Base-by-base conservation (phyloP, 2,113 vertebrate genomes). In the Eidolon helvum region DNA sequence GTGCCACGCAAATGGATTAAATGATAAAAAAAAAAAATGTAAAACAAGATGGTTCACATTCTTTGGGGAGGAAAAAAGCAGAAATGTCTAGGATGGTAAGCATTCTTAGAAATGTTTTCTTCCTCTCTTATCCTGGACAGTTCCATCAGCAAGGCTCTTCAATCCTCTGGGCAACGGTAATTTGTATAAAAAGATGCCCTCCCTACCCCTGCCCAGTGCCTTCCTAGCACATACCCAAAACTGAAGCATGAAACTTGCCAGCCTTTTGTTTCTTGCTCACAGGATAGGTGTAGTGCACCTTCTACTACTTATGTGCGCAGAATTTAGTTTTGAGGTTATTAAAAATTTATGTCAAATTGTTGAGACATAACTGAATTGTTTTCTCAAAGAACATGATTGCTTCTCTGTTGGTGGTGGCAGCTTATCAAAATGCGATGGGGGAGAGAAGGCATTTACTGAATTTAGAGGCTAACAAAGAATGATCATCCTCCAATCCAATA, bases 31-130 rank as follows among this genome's bases (percentile, higher is more conserved):
- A 96, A 40, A 95, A 97, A 96, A 86, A 96, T 87, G 79, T 92
- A 84, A 84, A 93, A 75, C 35, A 96, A 80, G 94, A 95, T 91
- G 86, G 50, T 87, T 97, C 40, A 78, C 94, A 96, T 97, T 97
- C 97, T 12, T 59, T 30, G 77, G 57, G 57, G 69, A 77, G 16
- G 8, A 38, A 35, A 61, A 59, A 66, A 71, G 21, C 68, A 95
- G 74, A 95, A 80, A 87, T 96, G 66, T 92, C 94, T 95, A 84
- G 75, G 71, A 95, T 92, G 84, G 50, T 24, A 14, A 90, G 38
- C 87, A 63, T 94, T 96, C 95, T 95, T 90, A 66, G 95, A 45
- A 55, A 94, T 90, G 38, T 43, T 90, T 79, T 59, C 72, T 72
- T 79, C n/a, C 21, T 69, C 45, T 82, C 50, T 43, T 93, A 55